Evolutionary conservation across 2,113 vertebrate genomes (phyloP).

Genomic region (Cinclus mexicanus): DNA sequence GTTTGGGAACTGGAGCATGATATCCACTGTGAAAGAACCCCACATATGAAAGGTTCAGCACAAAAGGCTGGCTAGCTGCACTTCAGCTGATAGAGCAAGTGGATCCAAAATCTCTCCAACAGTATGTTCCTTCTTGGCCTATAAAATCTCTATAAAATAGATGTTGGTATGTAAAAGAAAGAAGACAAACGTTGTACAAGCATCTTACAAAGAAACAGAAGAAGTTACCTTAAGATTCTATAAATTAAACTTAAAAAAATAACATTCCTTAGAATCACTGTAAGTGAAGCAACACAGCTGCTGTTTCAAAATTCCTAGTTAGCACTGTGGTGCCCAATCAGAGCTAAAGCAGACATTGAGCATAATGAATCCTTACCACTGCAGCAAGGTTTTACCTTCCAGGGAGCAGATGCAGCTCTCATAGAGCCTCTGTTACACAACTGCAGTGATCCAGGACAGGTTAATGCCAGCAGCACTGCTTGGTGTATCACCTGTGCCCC

Average conservation of each 20-base stretch:
- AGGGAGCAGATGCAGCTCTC: neutral
- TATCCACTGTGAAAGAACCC: neutral
- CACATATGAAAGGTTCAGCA: neutral
- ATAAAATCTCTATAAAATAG: neutral
- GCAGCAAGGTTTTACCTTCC: neutral
- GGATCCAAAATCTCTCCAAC: neutral
- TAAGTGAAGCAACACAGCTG: neutral
- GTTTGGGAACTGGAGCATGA: conserved; percentile 14
- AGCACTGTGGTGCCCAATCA: neutral
- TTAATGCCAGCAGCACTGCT: neutral
- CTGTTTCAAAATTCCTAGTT: neutral
- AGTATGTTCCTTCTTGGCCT: neutral
- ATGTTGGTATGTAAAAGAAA: neutral
- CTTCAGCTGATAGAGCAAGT: neutral
- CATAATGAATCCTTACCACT: neutral
- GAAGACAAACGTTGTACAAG: neutral
- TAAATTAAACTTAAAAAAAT: neutral
- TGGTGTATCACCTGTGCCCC: neutral
- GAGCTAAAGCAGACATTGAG: neutral
- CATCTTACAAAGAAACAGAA: neutral
- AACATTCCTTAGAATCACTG: neutral
- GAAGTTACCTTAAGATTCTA: neutral
- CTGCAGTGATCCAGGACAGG: neutral
- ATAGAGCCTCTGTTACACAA: neutral
- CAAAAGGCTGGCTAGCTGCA: neutral